Evolutionary conservation across 1,140 invertebrate genomes (phyloP).

Genomic region (Caenorhabditis inopinata): DNA sequence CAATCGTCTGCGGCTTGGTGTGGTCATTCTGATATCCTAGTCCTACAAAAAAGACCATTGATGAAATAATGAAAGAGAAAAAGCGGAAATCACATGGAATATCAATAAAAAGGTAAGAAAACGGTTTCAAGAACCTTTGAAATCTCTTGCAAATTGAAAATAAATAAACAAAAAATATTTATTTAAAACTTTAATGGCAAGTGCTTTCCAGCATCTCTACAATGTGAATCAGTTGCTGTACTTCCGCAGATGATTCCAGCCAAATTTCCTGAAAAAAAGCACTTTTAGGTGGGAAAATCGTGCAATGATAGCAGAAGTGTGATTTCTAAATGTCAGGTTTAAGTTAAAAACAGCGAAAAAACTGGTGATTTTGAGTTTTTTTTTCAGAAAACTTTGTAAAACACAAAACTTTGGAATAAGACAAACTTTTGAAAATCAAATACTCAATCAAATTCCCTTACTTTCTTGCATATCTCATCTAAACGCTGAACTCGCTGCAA

Average conservation of each 20-base stretch:
- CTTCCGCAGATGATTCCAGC: not conserved
- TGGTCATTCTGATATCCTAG: constrained; percentile 56
- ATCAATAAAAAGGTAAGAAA: not conserved
- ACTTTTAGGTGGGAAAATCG: not conserved
- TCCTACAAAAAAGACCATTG: not conserved
- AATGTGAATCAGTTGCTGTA: not conserved
- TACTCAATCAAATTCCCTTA: not conserved
- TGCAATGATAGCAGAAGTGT: no score
- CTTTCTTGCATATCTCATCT: not conserved
- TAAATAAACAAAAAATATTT: not conserved
- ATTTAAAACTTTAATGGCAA: not conserved
- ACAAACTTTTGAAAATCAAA: no score
- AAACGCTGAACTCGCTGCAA: not conserved
- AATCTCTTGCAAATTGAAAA: no score
- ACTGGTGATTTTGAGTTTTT: no score
- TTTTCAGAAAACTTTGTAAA: no score
- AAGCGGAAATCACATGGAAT: not conserved
- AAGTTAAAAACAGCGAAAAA: no score
- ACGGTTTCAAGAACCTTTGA: not conserved
- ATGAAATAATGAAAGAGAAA: not conserved
- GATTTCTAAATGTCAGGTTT: no score
- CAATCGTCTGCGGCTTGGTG: constrained; percentile 61
- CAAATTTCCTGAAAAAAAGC: not conserved
- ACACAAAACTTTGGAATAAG: no score
- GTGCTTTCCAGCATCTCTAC: not conserved